phyloP scores from a whole-genome alignment of 2,888 invertebrate genomes.

The Sphecodes monilicornis region DNA sequence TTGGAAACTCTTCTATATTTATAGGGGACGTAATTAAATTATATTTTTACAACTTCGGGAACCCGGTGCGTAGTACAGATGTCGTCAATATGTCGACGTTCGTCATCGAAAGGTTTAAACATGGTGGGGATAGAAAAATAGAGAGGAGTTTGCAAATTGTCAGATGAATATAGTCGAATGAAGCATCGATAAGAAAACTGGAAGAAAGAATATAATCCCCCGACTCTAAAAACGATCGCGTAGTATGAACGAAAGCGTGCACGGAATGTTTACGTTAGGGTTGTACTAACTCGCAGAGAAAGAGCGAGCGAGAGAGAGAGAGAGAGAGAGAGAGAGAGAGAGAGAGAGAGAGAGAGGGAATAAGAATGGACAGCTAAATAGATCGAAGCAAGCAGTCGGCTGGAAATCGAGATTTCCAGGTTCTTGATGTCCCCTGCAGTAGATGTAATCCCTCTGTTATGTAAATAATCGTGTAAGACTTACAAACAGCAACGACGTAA shows the following conservation, averaged over 20 bases:
- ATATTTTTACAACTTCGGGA: background rate
- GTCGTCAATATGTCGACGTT: too few species aligned
- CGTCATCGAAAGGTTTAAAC: too few species aligned
- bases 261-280: background rate
- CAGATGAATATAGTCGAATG: too few species aligned
- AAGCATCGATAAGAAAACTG: background rate
- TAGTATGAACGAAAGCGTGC: conserved; percentile 1
- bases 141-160: too few species aligned
- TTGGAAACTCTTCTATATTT: too few species aligned
- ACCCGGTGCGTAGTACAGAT: too few species aligned
- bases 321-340: too few species aligned
- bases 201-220: background rate
- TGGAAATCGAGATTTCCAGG: conserved; percentile 35
- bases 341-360: background rate
- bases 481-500: background rate
- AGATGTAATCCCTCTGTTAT: conserved; percentile 8
- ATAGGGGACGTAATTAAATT: too few species aligned
- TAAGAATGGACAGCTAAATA: background rate
- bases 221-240: background rate
- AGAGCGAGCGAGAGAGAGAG: background rate
- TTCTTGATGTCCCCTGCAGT: conserved; percentile 14
- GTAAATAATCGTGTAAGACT: conserved; percentile 4
- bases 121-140: too few species aligned
- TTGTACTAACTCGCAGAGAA: background rate
- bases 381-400: background rate